Percentiles rank a stretch among this genome's conserved stretches.
phyloP scores from a whole-genome alignment of 2,888 invertebrate species.

The Perithous albicinctus region DNA sequence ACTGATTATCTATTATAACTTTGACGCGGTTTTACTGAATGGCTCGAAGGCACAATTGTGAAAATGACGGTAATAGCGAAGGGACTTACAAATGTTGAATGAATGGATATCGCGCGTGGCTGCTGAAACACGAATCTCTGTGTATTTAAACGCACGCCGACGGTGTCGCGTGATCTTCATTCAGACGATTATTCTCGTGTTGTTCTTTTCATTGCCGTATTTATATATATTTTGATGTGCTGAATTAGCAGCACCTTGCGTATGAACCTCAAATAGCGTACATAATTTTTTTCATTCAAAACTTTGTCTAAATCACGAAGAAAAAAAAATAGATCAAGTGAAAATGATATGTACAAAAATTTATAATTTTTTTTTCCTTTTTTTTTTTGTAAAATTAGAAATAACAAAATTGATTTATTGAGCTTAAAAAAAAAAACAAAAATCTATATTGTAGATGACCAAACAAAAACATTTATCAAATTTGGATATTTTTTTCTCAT shows the following conservation, averaged over 20 bases:
- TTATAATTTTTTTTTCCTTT: too few species aligned
- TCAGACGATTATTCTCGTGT: neutral
- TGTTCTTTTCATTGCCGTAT: neutral
- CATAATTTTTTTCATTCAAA: neutral
- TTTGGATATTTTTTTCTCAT: too few species aligned
- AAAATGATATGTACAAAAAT: too few species aligned
- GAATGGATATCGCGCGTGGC: constrained; percentile 1
- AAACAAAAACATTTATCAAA: too few species aligned
- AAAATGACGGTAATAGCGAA: constrained; percentile 1
- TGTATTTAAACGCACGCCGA: neutral
- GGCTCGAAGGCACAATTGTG: neutral
- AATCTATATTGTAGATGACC: too few species aligned
- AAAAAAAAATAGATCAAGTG: too few species aligned
- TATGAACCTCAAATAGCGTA: neutral
- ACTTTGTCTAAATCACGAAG: too few species aligned
- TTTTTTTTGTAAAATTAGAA: too few species aligned
- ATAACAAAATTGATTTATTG: too few species aligned
- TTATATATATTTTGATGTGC: neutral
- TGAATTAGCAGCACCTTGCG: neutral
- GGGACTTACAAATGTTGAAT: neutral
- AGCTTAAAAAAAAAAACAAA: too few species aligned
- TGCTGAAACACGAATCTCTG: constrained; percentile 7
- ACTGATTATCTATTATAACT: neutral
- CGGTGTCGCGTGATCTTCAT: constrained; percentile 4
- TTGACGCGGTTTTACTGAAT: neutral